Base-by-base conservation (phyloP, 2,888 invertebrate species). In the Melanotus villosus region DNA sequence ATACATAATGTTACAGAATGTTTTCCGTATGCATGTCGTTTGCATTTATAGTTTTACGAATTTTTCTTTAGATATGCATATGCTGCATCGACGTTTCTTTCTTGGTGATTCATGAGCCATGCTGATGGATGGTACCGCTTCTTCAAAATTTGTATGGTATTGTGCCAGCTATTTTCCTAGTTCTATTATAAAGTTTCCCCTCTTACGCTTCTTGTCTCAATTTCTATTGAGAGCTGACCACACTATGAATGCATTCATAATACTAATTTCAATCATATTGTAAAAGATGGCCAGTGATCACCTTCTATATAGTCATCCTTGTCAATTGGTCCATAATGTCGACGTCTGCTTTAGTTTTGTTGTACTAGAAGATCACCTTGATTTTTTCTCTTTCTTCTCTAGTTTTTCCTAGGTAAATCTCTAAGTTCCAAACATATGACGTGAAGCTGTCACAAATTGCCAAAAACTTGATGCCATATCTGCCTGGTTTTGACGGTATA, bases 381-480 rank as follows among this genome's bases (percentile, higher is more conserved):
- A n/a, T n/a, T n/a, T 43, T 43, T 16, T 18, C 16, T 16, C 7
- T 65, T 23, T 36, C 10, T 36, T n/a, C 10, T n/a, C 10, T 36
- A 6, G 34, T n/a, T 36, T n/a, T 5, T 2, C 34, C 6, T 2
- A 2, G 3, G 6, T 36, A n/a, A n/a, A 5, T 5, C 6, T 60
- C 32, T 47, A 60, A 19, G 18, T 47, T 63, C 32, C 52, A 63
- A 7, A 52, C 34, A 52, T 63, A 63, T 2, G 63, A 36, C 32
- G 63, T 36, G n/a, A 36, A 2, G 59, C 43, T 26, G 26, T 26
- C 26, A 26, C 26, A 26, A 26, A 26, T 26, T 26, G 3, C 26
- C 60, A 32, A 60, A 66, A 59, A 66, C 16, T 65, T 57, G 23
- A 36, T 45, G 7, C 19, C 21, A 19, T 57, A 65, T 34, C 58